phyloP scores from a whole-genome alignment of 2,113 vertebrate species.

The Caranx melampygus region DNA sequence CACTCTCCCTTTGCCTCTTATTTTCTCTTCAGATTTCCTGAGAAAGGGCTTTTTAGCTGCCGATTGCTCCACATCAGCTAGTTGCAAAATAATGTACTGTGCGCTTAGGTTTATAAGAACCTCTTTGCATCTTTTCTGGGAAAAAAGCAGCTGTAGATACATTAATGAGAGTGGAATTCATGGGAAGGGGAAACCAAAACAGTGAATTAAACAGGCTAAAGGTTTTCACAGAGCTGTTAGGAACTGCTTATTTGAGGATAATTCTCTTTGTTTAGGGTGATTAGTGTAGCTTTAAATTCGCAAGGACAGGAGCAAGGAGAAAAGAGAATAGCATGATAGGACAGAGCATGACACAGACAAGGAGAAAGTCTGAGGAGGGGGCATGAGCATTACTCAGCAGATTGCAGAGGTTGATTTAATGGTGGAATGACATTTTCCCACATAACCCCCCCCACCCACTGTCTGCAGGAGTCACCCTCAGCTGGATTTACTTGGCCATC shows the following conservation, averaged over 20 bases:
- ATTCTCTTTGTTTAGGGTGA: neutral
- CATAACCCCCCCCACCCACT: constrained; percentile 9
- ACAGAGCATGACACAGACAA: constrained; percentile 48
- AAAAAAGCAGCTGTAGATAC: constrained; percentile 4
- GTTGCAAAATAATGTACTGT: neutral
- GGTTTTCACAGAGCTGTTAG: neutral
- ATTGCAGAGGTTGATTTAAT: constrained; percentile 67
- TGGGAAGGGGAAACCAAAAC: neutral
- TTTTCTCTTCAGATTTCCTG: neutral
- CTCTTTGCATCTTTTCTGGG: neutral
- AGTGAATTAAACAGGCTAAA: neutral
- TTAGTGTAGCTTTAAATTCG: neutral
- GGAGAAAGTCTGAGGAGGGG: constrained; percentile 34
- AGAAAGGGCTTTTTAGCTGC: neutral
- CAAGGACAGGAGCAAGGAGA: neutral
- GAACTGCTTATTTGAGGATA: neutral
- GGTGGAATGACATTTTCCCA: constrained; percentile 61
- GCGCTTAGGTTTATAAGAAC: neutral
- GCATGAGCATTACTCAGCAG: constrained; percentile 69
- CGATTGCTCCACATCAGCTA: neutral
- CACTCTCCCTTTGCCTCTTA: neutral
- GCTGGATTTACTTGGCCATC: constrained; percentile 57
- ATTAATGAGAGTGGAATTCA: neutral
- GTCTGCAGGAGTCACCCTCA: constrained; percentile 62
- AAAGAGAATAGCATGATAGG: constrained; percentile 12